Evolutionary conservation across 1,140 invertebrate genomes (phyloP).

Genomic region (Fopius arisanus): DNA sequence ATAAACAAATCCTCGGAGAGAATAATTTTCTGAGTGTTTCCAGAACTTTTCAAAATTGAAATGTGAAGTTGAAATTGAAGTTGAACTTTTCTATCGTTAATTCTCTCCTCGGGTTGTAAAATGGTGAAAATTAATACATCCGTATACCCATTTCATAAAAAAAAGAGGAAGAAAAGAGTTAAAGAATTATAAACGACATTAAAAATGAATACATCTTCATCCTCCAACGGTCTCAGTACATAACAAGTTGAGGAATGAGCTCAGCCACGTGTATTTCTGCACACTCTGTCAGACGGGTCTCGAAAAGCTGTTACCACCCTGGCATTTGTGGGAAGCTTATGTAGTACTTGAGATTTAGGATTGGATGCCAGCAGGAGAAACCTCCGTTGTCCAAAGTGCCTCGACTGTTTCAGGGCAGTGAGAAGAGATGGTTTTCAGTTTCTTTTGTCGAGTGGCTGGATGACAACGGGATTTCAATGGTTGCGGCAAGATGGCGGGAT

Average conservation of each 20-base stretch:
- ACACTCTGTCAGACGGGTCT: not conserved
- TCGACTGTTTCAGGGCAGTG: not conserved
- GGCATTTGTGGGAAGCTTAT: not conserved
- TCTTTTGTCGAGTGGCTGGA: not conserved
- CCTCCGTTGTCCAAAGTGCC: not conserved
- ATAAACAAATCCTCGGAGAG: too few species aligned
- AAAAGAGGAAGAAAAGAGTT: too few species aligned
- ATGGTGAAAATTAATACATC: not conserved
- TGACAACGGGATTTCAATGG: not conserved
- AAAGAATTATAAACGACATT: too few species aligned
- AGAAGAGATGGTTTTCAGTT: not conserved
- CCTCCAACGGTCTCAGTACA: not conserved
- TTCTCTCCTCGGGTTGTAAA: too few species aligned
- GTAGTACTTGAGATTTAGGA: slow-evolving; percentile 13
- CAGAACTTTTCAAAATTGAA: too few species aligned
- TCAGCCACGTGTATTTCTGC: not conserved
- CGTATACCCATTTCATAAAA: not conserved
- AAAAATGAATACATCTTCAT: not conserved
- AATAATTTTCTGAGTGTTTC: too few species aligned
- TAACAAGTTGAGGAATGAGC: slow-evolving; percentile 3
- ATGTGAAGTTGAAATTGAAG: not conserved
- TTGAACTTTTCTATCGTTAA: too few species aligned
- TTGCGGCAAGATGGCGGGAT: not conserved
- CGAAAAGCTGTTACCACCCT: not conserved
- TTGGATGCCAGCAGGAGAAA: not conserved